A percentile compares a stretch with the other conserved stretches of the same genome.
Evolutionary conservation across 1,140 invertebrate genomes (phyloP).

Genomic region (Drosophila bifasciata): DNA sequence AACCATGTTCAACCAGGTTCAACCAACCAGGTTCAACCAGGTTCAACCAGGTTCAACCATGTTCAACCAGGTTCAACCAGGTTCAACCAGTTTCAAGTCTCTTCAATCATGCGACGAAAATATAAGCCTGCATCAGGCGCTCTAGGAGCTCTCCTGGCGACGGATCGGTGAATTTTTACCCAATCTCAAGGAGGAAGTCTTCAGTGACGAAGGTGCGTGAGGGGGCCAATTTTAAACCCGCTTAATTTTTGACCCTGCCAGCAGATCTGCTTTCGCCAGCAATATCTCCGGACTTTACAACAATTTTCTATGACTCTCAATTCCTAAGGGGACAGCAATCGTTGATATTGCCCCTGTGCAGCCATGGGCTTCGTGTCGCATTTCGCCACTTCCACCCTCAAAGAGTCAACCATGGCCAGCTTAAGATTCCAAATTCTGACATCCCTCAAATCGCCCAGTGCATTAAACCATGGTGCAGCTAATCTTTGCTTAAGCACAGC

Average conservation of each 20-base stretch:
- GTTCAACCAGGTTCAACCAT: too few species aligned
- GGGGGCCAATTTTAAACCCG: slow-evolving; percentile 6
- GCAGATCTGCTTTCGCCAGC: slow-evolving; percentile 54
- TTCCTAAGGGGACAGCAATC: slow-evolving; percentile 16
- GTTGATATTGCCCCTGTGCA: slow-evolving; percentile 31
- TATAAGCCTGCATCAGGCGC: too few species aligned
- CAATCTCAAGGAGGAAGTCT: slow-evolving; percentile 92
- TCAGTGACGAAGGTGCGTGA: slow-evolving; percentile 85
- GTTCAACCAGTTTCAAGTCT: too few species aligned
- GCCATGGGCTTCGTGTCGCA: slow-evolving; percentile 9
- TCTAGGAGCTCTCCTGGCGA: too few species aligned
- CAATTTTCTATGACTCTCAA: slow-evolving; percentile 38
- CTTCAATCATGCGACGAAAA: too few species aligned
- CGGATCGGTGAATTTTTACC: too few species aligned
- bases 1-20: too few species aligned
- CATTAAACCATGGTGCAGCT: slow-evolving; percentile 85
- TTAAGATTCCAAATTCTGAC: too few species aligned
- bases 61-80: too few species aligned
- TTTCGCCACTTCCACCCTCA: slow-evolving; percentile 17
- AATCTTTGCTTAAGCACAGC: slow-evolving; percentile 52
- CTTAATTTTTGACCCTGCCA: slow-evolving; percentile 30
- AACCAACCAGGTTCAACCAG: too few species aligned
- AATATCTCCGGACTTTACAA: slow-evolving; percentile 56
- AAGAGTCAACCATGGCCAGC: slow-evolving; percentile 7
- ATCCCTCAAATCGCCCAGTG: slow-evolving; percentile 83